These are phyloP conservation scores for Halotydeus destructor DNA, from an alignment of 1,140 invertebrate genomes.

Conservation along the genomic window DNA sequence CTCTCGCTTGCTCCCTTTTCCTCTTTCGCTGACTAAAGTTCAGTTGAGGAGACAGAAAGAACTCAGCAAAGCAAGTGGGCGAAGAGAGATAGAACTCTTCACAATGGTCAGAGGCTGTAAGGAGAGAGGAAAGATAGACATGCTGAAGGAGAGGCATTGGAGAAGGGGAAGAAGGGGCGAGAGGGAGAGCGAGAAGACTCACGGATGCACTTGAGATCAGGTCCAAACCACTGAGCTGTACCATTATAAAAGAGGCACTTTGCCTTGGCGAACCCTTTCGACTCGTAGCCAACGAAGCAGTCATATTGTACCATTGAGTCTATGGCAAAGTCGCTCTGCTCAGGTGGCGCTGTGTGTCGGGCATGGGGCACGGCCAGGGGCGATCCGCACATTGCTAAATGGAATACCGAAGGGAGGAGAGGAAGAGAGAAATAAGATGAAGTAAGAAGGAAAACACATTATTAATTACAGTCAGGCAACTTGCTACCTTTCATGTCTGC, in stretches of 20 bases:
- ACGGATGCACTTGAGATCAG: constrained; percentile 83
- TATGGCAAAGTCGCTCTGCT: constrained; percentile 27
- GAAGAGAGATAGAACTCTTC: too few relatives aligned
- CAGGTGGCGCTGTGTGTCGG: constrained; percentile 48
- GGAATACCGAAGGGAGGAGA: constrained; percentile 1
- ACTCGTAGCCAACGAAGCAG: constrained; percentile 68
- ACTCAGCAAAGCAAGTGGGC: too few relatives aligned
- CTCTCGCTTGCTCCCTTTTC: too few relatives aligned
- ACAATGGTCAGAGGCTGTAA: too few relatives aligned
- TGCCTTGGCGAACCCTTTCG: constrained; percentile 44
- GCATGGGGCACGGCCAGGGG: constrained; percentile 72
- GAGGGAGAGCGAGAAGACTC: constrained; percentile 26
- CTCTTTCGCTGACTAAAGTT: too few relatives aligned
- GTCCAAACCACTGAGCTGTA: constrained; percentile 68
- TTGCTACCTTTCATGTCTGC: too few relatives aligned
- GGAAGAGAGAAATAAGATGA: neutral
- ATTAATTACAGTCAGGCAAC: neutral
- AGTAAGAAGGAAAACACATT: neutral
- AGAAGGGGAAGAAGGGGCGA: constrained; percentile 6
- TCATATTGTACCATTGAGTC: constrained; percentile 59
- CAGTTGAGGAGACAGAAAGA: too few relatives aligned
- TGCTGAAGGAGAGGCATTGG: too few relatives aligned
- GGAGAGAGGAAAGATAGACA: too few relatives aligned
- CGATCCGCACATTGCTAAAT: constrained; percentile 54
- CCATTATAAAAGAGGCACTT: constrained; percentile 77